phyloP scores from a whole-genome alignment of 2,113 vertebrate species.

The Chascanopsetta lugubris region DNA sequence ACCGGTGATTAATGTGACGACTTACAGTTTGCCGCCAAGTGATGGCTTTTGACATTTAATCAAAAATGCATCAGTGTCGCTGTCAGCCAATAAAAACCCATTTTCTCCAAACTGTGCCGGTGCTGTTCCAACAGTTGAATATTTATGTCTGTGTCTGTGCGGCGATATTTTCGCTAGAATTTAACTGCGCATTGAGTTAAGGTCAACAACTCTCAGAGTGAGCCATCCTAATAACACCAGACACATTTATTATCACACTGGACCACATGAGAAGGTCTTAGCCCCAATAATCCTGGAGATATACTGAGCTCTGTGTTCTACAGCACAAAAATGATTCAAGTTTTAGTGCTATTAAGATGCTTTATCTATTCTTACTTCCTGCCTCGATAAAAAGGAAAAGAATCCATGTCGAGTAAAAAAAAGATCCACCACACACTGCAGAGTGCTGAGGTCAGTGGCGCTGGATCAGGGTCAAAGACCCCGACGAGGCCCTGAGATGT shows the following conservation, averaged over 20 bases:
- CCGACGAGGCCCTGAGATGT: too few species aligned
- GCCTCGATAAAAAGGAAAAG: background rate
- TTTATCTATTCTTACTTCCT: background rate
- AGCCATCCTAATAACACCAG: background rate
- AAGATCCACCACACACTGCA: too few species aligned
- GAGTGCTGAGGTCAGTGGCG: too few species aligned
- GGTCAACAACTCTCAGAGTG: background rate
- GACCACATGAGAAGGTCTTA: background rate
- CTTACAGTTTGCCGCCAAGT: background rate
- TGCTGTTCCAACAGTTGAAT: background rate
- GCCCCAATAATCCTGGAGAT: too few species aligned
- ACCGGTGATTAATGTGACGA: background rate
- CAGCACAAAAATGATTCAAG: background rate
- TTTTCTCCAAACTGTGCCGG: background rate
- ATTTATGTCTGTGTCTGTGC: background rate
- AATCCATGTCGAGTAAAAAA: too few species aligned
- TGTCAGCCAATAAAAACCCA: background rate
- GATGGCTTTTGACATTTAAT: constrained; percentile 3
- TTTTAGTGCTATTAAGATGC: background rate
- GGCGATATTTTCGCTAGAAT: background rate
- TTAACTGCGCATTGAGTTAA: background rate
- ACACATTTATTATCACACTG: background rate
- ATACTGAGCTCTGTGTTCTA: background rate
- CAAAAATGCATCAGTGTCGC: background rate
- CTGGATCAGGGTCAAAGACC: too few species aligned